Conservation (phyloP, 2,113 vertebrate species). For the Astur gentilis region DNA sequence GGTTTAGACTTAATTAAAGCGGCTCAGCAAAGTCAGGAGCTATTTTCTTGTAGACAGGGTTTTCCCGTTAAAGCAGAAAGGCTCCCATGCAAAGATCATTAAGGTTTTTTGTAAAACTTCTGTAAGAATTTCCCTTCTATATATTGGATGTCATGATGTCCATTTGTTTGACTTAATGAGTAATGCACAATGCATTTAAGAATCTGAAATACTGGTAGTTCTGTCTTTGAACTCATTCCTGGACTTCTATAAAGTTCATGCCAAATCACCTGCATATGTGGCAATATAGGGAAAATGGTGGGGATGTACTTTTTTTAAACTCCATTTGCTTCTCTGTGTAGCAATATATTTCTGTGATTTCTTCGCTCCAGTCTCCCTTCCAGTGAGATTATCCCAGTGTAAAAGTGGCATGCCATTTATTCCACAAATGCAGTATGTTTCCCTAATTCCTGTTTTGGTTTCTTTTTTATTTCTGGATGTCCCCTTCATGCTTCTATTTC, state of each 20-base stretch:
- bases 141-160: background rate
- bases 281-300: background rate
- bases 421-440: background rate
- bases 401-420: background rate
- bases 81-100: background rate
- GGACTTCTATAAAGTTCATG: background rate
- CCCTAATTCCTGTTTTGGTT: background rate
- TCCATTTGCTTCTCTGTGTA: background rate
- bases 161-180: background rate
- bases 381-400: background rate
- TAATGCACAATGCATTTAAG: background rate
- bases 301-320: background rate
- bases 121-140: background rate
- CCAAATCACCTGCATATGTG: rapidly evolving
- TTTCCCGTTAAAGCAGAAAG: background rate
- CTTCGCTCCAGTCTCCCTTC: background rate
- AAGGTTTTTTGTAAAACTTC: background rate
- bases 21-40: background rate
- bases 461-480: background rate
- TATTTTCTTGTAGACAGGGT: background rate
- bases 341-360: background rate
- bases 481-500: background rate
- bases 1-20: background rate
- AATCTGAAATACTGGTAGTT: background rate
- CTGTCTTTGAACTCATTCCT: background rate